A percentile compares a stretch with the other conserved stretches of the same genome.
These are phyloP conservation scores for Gouania willdenowi DNA, from an alignment of 2,797 vertebrate genomes.

Conservation along the genomic window DNA sequence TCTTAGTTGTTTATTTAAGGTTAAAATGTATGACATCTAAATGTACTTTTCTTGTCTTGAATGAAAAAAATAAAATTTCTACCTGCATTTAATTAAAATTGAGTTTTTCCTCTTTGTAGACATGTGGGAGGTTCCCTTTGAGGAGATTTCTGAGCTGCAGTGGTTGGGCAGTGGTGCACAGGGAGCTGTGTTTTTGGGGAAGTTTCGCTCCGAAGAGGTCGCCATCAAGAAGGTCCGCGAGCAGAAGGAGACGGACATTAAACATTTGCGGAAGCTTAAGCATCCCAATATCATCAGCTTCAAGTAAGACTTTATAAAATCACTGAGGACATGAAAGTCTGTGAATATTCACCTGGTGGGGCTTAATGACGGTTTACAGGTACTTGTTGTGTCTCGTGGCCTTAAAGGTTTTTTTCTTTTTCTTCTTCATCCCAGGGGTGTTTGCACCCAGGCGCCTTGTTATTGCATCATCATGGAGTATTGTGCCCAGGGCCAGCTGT, in stretches of 20 bases:
- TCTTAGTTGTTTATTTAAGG: no score
- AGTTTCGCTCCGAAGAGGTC: conserved; percentile 92
- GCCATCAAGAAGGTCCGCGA: conserved; percentile 99
- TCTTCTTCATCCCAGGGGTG: conserved; percentile 75
- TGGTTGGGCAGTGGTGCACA: conserved; percentile 98
- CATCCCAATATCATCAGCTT: conserved; percentile 98
- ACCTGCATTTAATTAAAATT: no score
- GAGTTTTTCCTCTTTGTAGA: no score
- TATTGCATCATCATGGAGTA: conserved; percentile 99
- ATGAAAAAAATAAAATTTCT: no score
- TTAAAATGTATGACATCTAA: no score
- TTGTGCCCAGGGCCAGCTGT: conserved; percentile 96
- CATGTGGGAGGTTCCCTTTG: conserved; percentile 97
- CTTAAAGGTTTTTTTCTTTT: conserved; percentile 5
- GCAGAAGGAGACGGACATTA: conserved; percentile 98
- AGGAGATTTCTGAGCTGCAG: conserved; percentile 97
- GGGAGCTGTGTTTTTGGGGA: conserved; percentile 95
- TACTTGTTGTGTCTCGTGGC: background rate
- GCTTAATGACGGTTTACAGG: background rate
- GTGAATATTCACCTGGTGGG: background rate
- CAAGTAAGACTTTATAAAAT: conserved; percentile 78
- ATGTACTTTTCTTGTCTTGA: no score
- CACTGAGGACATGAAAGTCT: no score
- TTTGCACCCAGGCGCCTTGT: conserved; percentile 96
- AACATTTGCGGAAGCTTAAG: conserved; percentile 93